These are phyloP conservation scores for Coreoperca whiteheadi DNA, from an alignment of 2,113 vertebrate species.

Conservation along the genomic window DNA sequence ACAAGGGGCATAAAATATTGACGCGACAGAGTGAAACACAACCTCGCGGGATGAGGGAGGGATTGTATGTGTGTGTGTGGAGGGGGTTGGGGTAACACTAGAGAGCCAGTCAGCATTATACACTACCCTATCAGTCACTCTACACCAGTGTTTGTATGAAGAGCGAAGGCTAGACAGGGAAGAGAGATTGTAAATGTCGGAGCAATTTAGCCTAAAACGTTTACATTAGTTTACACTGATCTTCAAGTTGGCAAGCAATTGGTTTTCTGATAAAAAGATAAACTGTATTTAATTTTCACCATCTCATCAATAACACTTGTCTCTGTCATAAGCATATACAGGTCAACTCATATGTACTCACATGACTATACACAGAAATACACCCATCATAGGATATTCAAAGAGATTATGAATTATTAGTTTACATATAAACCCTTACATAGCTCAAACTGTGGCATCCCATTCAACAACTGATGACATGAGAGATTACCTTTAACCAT, in stretches of 20 bases:
- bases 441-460: constrained; percentile 33
- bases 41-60: constrained; percentile 44
- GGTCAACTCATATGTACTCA: constrained; percentile 8
- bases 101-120: constrained; percentile 67
- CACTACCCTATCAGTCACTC: constrained; percentile 62
- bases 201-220: constrained; percentile 16
- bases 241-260: constrained; percentile 20
- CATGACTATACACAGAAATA: constrained; percentile 27
- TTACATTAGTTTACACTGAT: constrained; percentile 56
- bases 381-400: constrained; percentile 27
- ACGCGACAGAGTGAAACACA: constrained; percentile 74
- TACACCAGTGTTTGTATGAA: constrained; percentile 51
- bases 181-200: constrained; percentile 29
- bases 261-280: constrained; percentile 19
- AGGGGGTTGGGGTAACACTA: constrained; percentile 1
- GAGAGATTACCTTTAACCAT: constrained; percentile 44
- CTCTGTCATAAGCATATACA: constrained; percentile 12
- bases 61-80: constrained; percentile 16
- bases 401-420: constrained; percentile 45
- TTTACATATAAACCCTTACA: constrained; percentile 63
- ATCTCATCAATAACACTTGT: constrained; percentile 45
- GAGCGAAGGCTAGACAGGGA: constrained; percentile 12
- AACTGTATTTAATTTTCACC: constrained; percentile 23
- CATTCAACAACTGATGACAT: constrained; percentile 56
- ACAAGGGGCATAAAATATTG: constrained; percentile 79